These are phyloP conservation scores for Tinea semifulvella DNA, from an alignment of 2,888 invertebrate species.

Conservation along the genomic window DNA sequence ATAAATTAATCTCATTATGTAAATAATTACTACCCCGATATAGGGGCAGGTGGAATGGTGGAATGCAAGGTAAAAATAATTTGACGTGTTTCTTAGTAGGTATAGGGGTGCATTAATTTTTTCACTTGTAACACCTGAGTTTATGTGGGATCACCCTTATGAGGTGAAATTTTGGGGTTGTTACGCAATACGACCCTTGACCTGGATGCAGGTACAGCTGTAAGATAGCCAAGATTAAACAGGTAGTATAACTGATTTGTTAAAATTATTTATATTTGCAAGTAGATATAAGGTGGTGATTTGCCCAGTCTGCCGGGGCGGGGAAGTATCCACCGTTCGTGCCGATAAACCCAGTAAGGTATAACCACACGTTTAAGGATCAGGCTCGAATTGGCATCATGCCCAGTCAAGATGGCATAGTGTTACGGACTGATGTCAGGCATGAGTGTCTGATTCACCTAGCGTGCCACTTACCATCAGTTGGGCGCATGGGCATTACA, in stretches of 20 bases:
- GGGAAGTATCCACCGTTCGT: background rate
- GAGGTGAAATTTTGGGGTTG: slow-evolving; percentile 22
- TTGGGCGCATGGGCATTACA: too few relatives aligned
- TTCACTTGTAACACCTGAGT: slow-evolving; percentile 42
- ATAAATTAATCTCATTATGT: slow-evolving; percentile 35
- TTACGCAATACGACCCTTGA: slow-evolving; percentile 51
- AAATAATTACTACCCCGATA: slow-evolving; percentile 30
- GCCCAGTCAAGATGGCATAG: too few relatives aligned
- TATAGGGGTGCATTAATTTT: slow-evolving; percentile 16
- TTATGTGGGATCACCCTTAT: slow-evolving; percentile 39
- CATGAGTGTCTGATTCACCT: too few relatives aligned
- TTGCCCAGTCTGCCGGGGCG: background rate
- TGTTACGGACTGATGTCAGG: too few relatives aligned
- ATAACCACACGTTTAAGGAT: background rate
- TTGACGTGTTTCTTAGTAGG: slow-evolving; percentile 6
- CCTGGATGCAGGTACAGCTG: slow-evolving; percentile 40
- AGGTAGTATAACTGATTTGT: too few relatives aligned
- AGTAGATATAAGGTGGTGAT: background rate
- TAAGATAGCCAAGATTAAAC: too few relatives aligned
- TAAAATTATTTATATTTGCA: too few relatives aligned
- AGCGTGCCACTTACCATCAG: too few relatives aligned
- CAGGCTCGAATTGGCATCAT: too few relatives aligned
- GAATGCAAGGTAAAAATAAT: slow-evolving; percentile 34
- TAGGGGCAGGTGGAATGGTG: slow-evolving; percentile 52
- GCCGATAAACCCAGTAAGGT: too few relatives aligned